These are phyloP conservation scores for Bombyx mandarina DNA, from an alignment of 1,140 invertebrate species.

Conservation along the genomic window DNA sequence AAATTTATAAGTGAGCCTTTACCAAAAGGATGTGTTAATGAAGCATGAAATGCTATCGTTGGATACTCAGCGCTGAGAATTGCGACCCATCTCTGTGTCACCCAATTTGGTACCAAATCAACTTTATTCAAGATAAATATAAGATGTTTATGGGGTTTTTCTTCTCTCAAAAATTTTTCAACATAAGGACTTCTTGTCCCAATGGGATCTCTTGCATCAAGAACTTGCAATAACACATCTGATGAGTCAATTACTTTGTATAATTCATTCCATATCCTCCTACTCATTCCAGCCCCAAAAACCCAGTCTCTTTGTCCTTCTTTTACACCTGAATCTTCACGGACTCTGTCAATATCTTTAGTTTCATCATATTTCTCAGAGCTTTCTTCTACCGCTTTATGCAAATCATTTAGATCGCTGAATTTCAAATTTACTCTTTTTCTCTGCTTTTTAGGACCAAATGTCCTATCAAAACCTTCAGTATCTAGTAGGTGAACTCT, in stretches of 20 bases:
- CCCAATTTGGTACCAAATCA: slow-evolving; percentile 96
- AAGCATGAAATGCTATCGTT: slow-evolving; percentile 98
- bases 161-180: slow-evolving; percentile 89
- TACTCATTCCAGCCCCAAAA: slow-evolving; percentile 95
- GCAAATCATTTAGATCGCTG: slow-evolving; percentile 79
- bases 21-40: slow-evolving; percentile 97
- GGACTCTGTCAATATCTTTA: slow-evolving; percentile 87
- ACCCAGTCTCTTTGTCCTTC: slow-evolving; percentile 86
- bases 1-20: slow-evolving; percentile 98
- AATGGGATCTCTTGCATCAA: slow-evolving; percentile 95
- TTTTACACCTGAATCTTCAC: slow-evolving; percentile 85
- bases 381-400: slow-evolving; percentile 78
- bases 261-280: slow-evolving; percentile 98
- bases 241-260: slow-evolving; percentile 99
- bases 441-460: slow-evolving; percentile 93
- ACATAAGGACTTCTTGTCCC: slow-evolving; percentile 95
- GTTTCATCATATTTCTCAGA: slow-evolving; percentile 82
- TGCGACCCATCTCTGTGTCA: slow-evolving; percentile 96
- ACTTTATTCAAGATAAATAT: slow-evolving; percentile 97
- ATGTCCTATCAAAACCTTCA: slow-evolving; percentile 93
- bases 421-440: slow-evolving; percentile 91
- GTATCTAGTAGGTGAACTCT: slow-evolving; percentile 96
- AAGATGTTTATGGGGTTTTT: slow-evolving; percentile 95
- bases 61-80: slow-evolving; percentile 95
- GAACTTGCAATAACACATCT: slow-evolving; percentile 94